A percentile compares a stretch with the other conserved stretches of the same genome.
phyloP scores from a whole-genome alignment of 2,113 vertebrate genomes.

The Myotis yumanensis region DNA sequence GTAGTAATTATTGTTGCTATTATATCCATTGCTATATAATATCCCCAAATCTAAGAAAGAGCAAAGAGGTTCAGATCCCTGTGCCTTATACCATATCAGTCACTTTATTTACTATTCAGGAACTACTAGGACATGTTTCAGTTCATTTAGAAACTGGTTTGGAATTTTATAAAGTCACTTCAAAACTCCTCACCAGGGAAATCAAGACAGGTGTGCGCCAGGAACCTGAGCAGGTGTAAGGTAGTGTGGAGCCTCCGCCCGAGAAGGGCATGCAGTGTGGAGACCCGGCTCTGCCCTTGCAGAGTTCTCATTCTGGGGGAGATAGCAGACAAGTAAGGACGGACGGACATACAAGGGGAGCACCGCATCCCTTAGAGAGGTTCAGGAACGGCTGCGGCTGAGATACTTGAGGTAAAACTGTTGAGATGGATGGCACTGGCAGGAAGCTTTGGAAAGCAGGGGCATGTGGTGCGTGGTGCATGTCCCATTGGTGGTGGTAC shows the following conservation, averaged over 20 bases:
- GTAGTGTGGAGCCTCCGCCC: neutral
- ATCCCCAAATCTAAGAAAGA: neutral
- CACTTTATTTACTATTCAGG: neutral
- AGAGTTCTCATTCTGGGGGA: neutral
- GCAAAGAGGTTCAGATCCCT: neutral
- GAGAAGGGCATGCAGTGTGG: neutral
- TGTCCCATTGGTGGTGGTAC: neutral
- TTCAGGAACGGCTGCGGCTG: neutral
- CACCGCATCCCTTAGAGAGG: neutral
- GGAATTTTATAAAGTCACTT: neutral
- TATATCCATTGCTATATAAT: neutral
- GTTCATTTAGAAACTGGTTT: neutral
- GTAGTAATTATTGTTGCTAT: neutral
- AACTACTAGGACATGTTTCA: neutral
- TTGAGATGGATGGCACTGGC: neutral
- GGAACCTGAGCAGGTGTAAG: neutral
- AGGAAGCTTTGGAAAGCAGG: neutral
- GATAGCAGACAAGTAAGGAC: accelerated
- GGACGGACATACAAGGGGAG: no score
- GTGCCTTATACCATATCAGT: neutral
- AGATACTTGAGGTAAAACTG: neutral
- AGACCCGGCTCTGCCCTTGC: neutral
- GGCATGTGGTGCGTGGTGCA: accelerated
- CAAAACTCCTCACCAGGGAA: neutral
- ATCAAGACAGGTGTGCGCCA: neutral